These are phyloP conservation scores for Arvicanthis niloticus DNA, from an alignment of 2,113 vertebrate genomes.

Conservation along the genomic window DNA sequence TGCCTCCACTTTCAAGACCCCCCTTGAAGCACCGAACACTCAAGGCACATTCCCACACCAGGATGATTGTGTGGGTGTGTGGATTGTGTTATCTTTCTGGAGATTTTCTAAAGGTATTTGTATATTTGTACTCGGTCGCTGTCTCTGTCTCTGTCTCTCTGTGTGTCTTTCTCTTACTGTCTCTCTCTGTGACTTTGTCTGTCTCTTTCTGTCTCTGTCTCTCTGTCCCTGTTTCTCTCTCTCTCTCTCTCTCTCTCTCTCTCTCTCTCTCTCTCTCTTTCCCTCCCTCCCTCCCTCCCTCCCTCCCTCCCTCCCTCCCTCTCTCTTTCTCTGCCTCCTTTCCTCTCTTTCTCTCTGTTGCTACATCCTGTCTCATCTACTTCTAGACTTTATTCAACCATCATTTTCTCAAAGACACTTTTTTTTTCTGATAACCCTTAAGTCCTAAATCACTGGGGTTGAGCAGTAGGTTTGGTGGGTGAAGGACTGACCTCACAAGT, in stretches of 20 bases:
- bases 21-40: neutral
- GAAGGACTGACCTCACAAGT: neutral
- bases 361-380: neutral
- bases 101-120: neutral
- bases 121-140: neutral
- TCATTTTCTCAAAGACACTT: neutral
- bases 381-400: neutral
- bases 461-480: no score
- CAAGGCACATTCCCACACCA: neutral
- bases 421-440: neutral
- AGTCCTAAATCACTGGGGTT: no score
- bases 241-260: no score
- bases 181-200: neutral
- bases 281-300: no score
- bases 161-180: neutral
- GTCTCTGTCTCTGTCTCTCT: neutral
- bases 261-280: no score
- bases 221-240: neutral
- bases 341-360: neutral
- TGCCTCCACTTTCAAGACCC: neutral
- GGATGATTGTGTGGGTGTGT: neutral
- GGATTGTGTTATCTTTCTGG: neutral
- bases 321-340: neutral
- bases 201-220: neutral
- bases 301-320: accelerated